Evolutionary conservation across 2,113 vertebrate genomes (phyloP), one percentile per base, ranked within the genome.

Genomic region (Tricholaema leucomelas): DNA sequence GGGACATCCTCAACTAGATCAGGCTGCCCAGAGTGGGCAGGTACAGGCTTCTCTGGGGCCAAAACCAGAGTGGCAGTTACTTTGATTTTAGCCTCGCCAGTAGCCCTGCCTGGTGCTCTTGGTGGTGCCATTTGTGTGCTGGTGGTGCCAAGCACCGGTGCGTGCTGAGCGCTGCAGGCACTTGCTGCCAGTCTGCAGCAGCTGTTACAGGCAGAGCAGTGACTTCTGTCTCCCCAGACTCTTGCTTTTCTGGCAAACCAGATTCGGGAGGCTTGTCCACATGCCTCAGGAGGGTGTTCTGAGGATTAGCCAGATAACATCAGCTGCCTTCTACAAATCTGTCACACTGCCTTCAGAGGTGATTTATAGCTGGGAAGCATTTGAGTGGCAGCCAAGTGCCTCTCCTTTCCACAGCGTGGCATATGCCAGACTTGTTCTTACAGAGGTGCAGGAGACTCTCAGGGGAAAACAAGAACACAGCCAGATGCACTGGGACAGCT

Each of bases 291-390:
- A 92, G 85, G 81, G 59, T 87, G 84, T 73, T 76, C 36, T 63
- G 85, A 94, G 36, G 11, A 79, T 82, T 63, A 36, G 28, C 4
- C n/a, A 87, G 81, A 55, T 87, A 91, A 81, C 30, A 95, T 92
- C 70, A 69, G 12, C 52, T 85, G 69, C 59, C 31, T 74, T 63
- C 20, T 11, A 76, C 15, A 36, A 42, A 50, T 50, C 46, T 2
- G 1, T 42, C 44, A 66, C 77, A 15, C 28, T 59, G 13, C 33
- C 77, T 80, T 85, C 71, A 24, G 52, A 3, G 42, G 13, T 80
- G 56, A 85, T 85, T 76, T 69, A 55, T 73, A 38, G 6, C 30
- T 61, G 40, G 7, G 25, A 87, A 73, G 18, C 36, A 19, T 80
- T 63, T 91, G 64, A 82, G 35, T 35, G 38, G n/a, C 38, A 84